Evolutionary conservation across 2,888 invertebrate species (phyloP).

Genomic region (Polyommatus icarus): DNA sequence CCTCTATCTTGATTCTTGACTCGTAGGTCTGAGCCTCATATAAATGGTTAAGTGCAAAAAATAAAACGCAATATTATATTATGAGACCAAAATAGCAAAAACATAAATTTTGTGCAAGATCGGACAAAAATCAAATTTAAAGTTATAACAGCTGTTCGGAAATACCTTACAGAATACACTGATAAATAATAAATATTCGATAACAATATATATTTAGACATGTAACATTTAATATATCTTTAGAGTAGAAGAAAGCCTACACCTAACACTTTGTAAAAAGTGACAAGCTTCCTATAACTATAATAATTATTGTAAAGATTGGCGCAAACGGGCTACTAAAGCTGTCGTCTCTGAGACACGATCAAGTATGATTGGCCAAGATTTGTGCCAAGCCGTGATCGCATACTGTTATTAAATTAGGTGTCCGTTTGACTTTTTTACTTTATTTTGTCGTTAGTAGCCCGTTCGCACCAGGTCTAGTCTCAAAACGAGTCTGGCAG

Average conservation of each 20-base stretch:
- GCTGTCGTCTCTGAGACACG: background rate
- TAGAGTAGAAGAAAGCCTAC: background rate
- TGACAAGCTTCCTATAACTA: constrained; percentile 3
- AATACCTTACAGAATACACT: background rate
- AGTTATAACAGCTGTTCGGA: background rate
- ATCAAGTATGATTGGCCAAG: background rate
- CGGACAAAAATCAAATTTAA: background rate
- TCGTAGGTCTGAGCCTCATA: no score
- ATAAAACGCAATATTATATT: no score
- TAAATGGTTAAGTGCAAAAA: no score
- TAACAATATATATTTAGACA: background rate
- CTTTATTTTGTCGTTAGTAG: background rate
- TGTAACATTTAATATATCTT: constrained; percentile 8
- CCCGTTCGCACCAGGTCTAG: background rate
- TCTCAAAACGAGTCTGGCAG: constrained; percentile 21
- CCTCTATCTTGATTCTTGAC: no score
- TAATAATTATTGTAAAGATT: background rate
- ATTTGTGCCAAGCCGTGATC: background rate
- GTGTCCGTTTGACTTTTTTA: background rate
- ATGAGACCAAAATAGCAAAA: no score
- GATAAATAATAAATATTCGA: background rate
- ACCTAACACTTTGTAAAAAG: constrained; percentile 13
- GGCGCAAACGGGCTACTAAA: background rate
- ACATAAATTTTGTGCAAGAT: background rate
- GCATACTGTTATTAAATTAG: background rate